phyloP scores from a whole-genome alignment of 2,113 vertebrate species.

The Mionectes macconnelli region DNA sequence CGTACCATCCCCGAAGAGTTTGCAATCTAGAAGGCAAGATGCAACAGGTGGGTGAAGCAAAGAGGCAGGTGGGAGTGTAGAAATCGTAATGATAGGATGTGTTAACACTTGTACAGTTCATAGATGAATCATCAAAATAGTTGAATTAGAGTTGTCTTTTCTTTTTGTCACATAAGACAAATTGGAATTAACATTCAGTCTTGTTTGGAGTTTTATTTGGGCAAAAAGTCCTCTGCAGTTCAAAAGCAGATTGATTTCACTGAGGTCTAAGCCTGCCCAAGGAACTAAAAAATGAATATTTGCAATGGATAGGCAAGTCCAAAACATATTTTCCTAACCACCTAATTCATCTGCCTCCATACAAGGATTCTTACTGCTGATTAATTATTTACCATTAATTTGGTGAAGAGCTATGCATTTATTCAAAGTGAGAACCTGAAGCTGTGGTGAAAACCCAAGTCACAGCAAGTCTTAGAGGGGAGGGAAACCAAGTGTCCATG shows the following conservation, averaged over 20 bases:
- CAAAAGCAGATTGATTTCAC: not conserved
- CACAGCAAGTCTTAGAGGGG: not conserved
- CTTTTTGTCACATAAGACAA: not conserved
- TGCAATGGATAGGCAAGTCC: not conserved
- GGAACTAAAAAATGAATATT: not conserved
- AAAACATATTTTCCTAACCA: not conserved
- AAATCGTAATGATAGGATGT: conserved; percentile 42
- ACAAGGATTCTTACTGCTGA: not conserved
- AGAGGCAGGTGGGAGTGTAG: conserved; percentile 40
- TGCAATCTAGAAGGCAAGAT: conserved; percentile 53
- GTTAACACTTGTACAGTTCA: conserved; percentile 47
- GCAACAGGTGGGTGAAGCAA: conserved; percentile 56
- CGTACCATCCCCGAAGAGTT: not conserved
- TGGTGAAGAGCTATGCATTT: not conserved
- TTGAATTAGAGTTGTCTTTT: not conserved
- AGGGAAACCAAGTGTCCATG: not conserved
- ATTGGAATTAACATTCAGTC: not conserved
- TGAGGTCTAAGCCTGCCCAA: not conserved
- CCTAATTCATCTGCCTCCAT: not conserved
- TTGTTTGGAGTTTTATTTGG: not conserved
- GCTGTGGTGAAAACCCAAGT: not conserved
- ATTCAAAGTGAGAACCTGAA: not conserved
- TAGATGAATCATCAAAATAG: conserved; percentile 46
- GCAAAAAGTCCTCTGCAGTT: not conserved
- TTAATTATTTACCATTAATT: not conserved